Evolutionary conservation across 2,888 invertebrate genomes (phyloP), one percentile per base, ranked within the genome.

Genomic region (Lasioglossum malachurum): DNA sequence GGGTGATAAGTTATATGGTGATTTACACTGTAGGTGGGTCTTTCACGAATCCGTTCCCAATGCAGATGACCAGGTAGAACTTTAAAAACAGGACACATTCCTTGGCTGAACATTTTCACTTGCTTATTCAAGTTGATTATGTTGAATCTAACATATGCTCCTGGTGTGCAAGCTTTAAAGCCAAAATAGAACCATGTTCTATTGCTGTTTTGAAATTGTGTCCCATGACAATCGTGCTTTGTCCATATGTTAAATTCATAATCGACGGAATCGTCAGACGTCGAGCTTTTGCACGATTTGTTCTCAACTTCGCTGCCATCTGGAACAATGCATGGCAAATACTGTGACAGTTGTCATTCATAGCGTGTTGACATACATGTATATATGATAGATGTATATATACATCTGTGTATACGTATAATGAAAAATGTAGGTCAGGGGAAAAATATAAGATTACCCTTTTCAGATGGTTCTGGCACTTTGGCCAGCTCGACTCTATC

Each of bases 101-200:
- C 99, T 94, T 98, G 98, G 93, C 97, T 97, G 95, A 97, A 99
- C 96, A 99, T 97, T 96, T 98, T 98, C 79, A 97, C 97, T 96
- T 99, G 98, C 91, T 98, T 97, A 95, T 99, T 99, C 89, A 99
- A 96, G 95, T 98, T 98, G 94, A 98, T 97, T 82, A 99, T 96
- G 95, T 98, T 98, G 89, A 99, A 96, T 95, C 97, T 97, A 91
- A 98, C 97, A 92, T 96, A 94, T 75, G 96, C 94, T 88, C 96
- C 96, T 46, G 97, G 95, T 90, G 96, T 95, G 80, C 94, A 93
- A 3, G 96, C 97, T 93, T 96, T 96, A 76, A 99, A 96, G 14
- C 98, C 98, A 95, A 99, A 99, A 95, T 98, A 97, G 95, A 99
- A 99, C 99, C 99, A 99, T 1, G 98, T 98, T 88, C 98, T 96